Evolutionary conservation across 2,113 vertebrate species (phyloP), one percentile per base, ranked within the genome.

Genomic region (Holacanthus passer): DNA sequence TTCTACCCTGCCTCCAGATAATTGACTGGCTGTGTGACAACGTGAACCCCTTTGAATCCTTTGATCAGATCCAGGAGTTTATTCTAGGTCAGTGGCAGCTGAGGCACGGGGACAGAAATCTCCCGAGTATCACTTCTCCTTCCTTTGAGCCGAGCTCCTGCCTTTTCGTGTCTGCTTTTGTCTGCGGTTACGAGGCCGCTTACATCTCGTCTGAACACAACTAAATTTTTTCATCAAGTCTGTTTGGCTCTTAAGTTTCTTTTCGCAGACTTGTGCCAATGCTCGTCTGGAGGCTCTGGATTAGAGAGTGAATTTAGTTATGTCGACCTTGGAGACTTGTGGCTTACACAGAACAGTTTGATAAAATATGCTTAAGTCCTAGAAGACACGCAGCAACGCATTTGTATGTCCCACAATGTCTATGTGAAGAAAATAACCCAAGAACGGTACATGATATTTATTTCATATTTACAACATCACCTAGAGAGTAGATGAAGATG

Each of bases 1-100:
- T 68, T 86, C 62, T 22, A 2, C 72, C 52, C 60, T 41, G 11
- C 63, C 29, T 85, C 19, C 82, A 99, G 98, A 93, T 99, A 79
- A 96, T 98, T 78, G 94, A 92, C 2, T 99, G 98, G 97, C 94
- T 99, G 89, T 96, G 94, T 86, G 97, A 97, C 87, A 96, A 96
- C 55, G 39, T 94, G 66, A 96, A 95, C 82, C 80, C 93, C 3
- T 96, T 96, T 24, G 90, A 94, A 73, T 95, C 94, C 77, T 98
- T 98, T 91, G 96, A 99, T 93, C 97, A 96, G 59, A 95, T 98
- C 89, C 97, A 99, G 91, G 98, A 99, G 93, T 97, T 99, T 91
- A 95, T 99, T 86, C 94, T 98, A 45, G 97, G 98, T 99, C 94
- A 90, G 97, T 88, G 19, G n/a, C 50, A 87, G 68, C 70, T 39